Percentiles rank a stretch among this genome's conserved stretches.
These are phyloP conservation scores for Agonum fuliginosum DNA, from an alignment of 2,888 invertebrate genomes.

Conservation along the genomic window DNA sequence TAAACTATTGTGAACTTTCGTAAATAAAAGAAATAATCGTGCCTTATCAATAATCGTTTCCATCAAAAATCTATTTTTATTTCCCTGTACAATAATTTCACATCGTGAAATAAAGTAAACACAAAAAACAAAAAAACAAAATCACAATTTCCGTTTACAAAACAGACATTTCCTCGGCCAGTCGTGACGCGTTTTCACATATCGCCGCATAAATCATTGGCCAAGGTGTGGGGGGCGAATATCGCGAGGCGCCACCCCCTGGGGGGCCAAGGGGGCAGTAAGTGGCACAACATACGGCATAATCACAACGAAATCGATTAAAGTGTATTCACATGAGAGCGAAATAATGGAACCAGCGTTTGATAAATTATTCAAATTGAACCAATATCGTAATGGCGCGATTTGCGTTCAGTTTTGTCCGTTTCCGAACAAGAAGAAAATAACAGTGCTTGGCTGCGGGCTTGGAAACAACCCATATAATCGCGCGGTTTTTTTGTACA, in stretches of 20 bases:
- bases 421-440: constrained; percentile 43
- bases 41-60: constrained; percentile 49
- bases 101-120: constrained; percentile 48
- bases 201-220: constrained; percentile 47
- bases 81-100: constrained; percentile 46
- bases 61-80: constrained; percentile 49
- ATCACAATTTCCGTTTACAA: constrained; percentile 54
- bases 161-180: constrained; percentile 47
- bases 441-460: constrained; percentile 31
- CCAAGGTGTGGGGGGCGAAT: background rate
- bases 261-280: background rate
- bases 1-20: constrained; percentile 42
- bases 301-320: constrained; percentile 59
- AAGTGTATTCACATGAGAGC: constrained; percentile 53
- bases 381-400: constrained; percentile 60
- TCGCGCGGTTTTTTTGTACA: constrained; percentile 26
- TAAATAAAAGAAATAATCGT: constrained; percentile 47
- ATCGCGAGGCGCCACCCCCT: constrained; percentile 17
- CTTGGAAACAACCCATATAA: constrained; percentile 31
- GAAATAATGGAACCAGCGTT: constrained; percentile 57
- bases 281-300: constrained; percentile 56
- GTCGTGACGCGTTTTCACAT: constrained; percentile 46
- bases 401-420: constrained; percentile 55
- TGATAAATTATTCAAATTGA: constrained; percentile 60
- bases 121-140: constrained; percentile 42